Base-by-base conservation (phyloP, 1,140 invertebrate genomes). In the Microplitis demolitor region DNA sequence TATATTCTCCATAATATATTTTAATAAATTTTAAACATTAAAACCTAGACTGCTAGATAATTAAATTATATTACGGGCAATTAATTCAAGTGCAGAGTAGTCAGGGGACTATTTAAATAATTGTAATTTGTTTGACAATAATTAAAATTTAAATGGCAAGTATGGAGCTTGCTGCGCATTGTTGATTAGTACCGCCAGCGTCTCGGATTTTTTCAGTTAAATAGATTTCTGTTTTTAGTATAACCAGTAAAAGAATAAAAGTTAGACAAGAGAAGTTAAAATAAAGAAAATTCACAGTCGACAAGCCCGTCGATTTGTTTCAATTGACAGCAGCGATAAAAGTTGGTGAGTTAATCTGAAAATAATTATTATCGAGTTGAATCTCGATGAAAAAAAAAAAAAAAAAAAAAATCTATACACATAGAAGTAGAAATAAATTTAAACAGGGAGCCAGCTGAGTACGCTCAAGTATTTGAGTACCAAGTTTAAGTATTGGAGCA, bases 251-350 rank as follows among this genome's bases (percentile, higher is more conserved):
- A 54, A 16, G 2, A 14, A 16, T 14, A 11, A 1, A 4, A 54
- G 4, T 54, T n/a, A 54, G 11, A 54, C 16, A 16, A 3, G 24
- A 24, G 24, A 24, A 24, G 24, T 24, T 24, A 24, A 24, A 24
- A 24, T 24, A 24, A 24, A 24, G 64, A 50, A 50, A 50, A 72
- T 39, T 35, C 34, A 31, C 39, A 66, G 39, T 56, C 54, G 45
- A 67, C 56, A 67, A 45, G 54, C 5, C 39, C 31, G 64, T 67
- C 71, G 66, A 72, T 68, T 72, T 62, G 71, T 72, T 62, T 58
- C 37, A 72, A 72, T 72, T 67, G 64, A 66, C 24, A 51, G 71
- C 39, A 13, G 53, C 64, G 64, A 72, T 72, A 72, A 72, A 72
- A 72, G 54, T 72, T 72, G 66, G n/a, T 33, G 14, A 60, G 62